Percentiles rank a stretch among this genome's conserved stretches.
phyloP scores from a whole-genome alignment of 2,113 vertebrate genomes.

The Scartelaos histophorus region DNA sequence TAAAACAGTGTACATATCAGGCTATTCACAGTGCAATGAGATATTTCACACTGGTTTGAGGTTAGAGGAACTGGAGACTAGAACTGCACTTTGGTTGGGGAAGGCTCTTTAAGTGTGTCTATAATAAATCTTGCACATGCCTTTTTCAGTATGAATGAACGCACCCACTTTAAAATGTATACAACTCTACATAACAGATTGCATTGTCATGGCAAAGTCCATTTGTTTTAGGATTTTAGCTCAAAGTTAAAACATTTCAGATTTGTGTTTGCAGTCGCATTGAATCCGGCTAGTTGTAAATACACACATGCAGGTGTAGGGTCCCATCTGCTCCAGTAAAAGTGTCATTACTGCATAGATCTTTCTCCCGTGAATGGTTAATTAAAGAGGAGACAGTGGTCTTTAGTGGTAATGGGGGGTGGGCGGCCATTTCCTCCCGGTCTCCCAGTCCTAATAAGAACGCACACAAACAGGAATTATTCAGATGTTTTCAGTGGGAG shows the following conservation, averaged over 20 bases:
- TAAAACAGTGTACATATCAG: conserved; percentile 27
- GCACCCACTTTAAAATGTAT: not conserved
- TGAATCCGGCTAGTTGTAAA: conserved; percentile 11
- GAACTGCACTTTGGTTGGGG: conserved; percentile 24
- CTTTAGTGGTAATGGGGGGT: conserved; percentile 65
- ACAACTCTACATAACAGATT: not conserved
- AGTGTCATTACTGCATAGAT: conserved; percentile 53
- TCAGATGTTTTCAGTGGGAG: conserved; percentile 41
- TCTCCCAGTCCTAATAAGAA: conserved; percentile 57
- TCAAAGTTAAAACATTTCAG: not conserved
- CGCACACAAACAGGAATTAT: conserved; percentile 60
- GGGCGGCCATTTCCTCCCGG: conserved; percentile 38
- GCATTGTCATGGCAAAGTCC: not conserved
- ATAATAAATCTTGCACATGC: not conserved
- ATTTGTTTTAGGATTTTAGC: not conserved
- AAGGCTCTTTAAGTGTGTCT: conserved; percentile 3
- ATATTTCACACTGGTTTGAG: conserved; percentile 34
- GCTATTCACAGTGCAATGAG: conserved; percentile 44
- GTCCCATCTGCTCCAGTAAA: conserved; percentile 55
- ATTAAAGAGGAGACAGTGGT: conserved; percentile 70
- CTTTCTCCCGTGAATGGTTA: conserved; percentile 61
- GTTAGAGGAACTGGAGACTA: conserved; percentile 18
- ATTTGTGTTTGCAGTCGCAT: not conserved
- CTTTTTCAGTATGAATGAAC: not conserved
- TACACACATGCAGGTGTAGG: conserved; percentile 31